Conservation (phyloP, 2,888 invertebrate species). For the Theretra japonica region DNA sequence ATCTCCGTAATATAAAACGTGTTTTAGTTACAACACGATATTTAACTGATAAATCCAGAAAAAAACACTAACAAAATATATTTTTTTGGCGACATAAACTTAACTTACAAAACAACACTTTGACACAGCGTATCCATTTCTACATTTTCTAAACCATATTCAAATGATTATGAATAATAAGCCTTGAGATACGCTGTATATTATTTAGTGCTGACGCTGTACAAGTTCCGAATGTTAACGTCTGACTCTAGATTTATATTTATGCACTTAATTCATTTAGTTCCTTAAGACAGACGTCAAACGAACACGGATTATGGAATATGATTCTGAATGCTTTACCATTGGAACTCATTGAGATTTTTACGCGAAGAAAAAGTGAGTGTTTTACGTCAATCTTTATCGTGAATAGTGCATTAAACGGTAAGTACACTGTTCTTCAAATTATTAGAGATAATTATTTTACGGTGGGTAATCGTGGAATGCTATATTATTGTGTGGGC, state of each 20-base stretch:
- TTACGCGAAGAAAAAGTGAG: not conserved
- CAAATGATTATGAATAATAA: slow-evolving; percentile 16
- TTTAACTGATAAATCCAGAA: too few relatives aligned
- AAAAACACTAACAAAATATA: too few relatives aligned
- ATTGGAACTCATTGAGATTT: not conserved
- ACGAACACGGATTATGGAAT: slow-evolving; percentile 25
- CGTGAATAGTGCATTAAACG: too few relatives aligned
- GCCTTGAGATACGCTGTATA: slow-evolving; percentile 14
- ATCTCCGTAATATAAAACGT: too few relatives aligned
- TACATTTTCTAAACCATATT: not conserved
- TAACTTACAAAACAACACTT: not conserved
- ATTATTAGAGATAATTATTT: too few relatives aligned
- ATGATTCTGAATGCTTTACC: not conserved
- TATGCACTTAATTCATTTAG: slow-evolving; percentile 21
- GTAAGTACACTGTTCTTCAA: too few relatives aligned
- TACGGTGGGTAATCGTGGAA: too few relatives aligned
- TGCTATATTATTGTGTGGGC: too few relatives aligned
- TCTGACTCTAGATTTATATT: slow-evolving; percentile 22
- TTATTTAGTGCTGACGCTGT: slow-evolving; percentile 15
- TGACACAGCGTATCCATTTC: not conserved
- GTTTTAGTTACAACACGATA: too few relatives aligned
- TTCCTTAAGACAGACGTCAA: slow-evolving; percentile 24
- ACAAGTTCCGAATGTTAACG: slow-evolving; percentile 24
- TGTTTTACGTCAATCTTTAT: not conserved
- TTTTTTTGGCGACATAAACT: not conserved